Conservation (phyloP, 2,888 invertebrate species). For the Periphyllus acericola region DNA sequence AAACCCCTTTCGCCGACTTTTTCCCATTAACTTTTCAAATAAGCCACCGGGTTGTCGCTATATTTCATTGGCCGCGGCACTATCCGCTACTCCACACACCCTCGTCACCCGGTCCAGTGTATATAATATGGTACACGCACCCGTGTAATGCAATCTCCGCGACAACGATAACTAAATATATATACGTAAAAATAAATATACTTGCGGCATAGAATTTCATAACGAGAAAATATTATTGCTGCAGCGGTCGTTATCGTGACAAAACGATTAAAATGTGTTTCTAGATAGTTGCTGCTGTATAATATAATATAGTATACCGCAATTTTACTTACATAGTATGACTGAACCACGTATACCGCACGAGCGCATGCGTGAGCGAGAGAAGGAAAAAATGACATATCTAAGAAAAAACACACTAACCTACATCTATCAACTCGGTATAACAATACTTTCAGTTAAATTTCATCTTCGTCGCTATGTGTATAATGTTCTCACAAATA, state of each 20-base stretch:
- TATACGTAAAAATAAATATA: background rate
- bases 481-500: background rate
- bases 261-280: slow-evolving; percentile 35
- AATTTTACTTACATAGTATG: background rate
- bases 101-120: background rate
- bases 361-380: background rate
- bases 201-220: background rate
- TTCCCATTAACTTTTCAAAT: slow-evolving; percentile 60
- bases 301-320: background rate
- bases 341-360: background rate
- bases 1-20: slow-evolving; percentile 50
- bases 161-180: background rate
- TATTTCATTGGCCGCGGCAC: slow-evolving; percentile 43
- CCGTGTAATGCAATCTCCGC: slow-evolving; percentile 42
- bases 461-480: background rate
- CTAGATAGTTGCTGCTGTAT: background rate
- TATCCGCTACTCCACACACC: slow-evolving; percentile 14
- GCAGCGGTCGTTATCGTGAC: slow-evolving; percentile 46
- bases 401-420: background rate
- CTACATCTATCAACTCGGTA: background rate
- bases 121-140: slow-evolving; percentile 16
- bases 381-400: background rate
- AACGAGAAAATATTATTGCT: slow-evolving; percentile 41
- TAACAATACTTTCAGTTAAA: background rate
- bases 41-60: slow-evolving; percentile 44